These are phyloP conservation scores for Dicranocentrus wangi DNA, from an alignment of 2,888 invertebrate genomes.

Conservation along the genomic window DNA sequence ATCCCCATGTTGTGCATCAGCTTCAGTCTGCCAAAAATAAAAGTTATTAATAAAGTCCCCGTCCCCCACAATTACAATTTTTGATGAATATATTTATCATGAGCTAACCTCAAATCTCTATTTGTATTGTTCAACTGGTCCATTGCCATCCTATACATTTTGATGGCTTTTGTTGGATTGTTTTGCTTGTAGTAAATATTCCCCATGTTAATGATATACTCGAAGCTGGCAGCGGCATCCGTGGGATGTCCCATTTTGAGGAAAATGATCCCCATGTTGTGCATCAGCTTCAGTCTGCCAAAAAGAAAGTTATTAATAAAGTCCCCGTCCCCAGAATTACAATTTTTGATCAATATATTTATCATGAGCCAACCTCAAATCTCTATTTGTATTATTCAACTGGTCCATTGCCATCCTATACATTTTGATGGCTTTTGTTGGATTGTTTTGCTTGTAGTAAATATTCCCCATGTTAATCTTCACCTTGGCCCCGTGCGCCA, in stretches of 20 bases:
- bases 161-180: constrained; percentile 93
- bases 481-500: constrained; percentile 92
- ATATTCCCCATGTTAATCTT: constrained; percentile 99
- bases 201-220: constrained; percentile 99
- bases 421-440: constrained; percentile 95
- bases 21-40: constrained; percentile 81
- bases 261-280: constrained; percentile 95
- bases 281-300: constrained; percentile 95
- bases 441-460: constrained; percentile 93
- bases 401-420: constrained; percentile 99
- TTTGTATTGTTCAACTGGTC: constrained; percentile 95
- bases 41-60: background rate
- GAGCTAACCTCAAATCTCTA: constrained; percentile 87
- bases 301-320: no score
- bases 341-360: no score
- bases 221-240: constrained; percentile 96
- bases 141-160: constrained; percentile 93
- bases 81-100: background rate
- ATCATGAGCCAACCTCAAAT: no score
- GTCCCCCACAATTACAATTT: background rate
- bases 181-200: constrained; percentile 97
- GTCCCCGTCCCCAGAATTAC: background rate
- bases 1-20: constrained; percentile 99
- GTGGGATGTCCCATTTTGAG: constrained; percentile 97
- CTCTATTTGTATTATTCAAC: constrained; percentile 91